Evolutionary conservation across 23 tunicate species (phyloP), one percentile per base, ranked within the genome.

Genomic region (Phallusia fumigata): DNA sequence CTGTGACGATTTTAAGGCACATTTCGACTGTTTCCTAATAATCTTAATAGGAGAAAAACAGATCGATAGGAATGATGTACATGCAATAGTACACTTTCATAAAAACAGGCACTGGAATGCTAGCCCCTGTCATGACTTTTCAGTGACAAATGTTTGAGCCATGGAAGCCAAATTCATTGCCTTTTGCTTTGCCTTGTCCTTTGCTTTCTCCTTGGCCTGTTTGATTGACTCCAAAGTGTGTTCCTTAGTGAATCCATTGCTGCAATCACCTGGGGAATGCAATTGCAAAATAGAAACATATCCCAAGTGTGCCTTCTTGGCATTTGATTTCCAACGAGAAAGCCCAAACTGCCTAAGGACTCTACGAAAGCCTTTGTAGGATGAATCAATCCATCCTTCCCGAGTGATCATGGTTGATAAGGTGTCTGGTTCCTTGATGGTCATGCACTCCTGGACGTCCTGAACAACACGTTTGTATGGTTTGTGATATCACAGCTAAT

Each of bases 371-470:
- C 96, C 96, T 33, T 52, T 79, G 52, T 84, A 53, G 33, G 96
- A 91, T 36, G 96, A 91, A 83, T 91, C 87, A 0, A 83, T 81
- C 96, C 96, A 91, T 13, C 88, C 96, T 83, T 91, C 96, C 45
- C 76, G 87, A 1, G 33, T 26, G 22, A 90, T 45, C 26, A 44
- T 31, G 18, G 96, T 91, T 19, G 76, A 36, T 44, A 33, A 79
- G 31, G 31, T 51, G 36, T 81, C 65, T 0, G 35, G 73, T 16
- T 58, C 69, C 16, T 69, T 76, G 26, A 85, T 85, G 8, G 88
- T 85, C 31, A 79, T 15, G 18, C 83, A 19, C 31, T 85, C 88
- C 32, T 85, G 88, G 0, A 85, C 83, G 26, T 85, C 83, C 81
- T 77, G 32, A 44, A 77, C 31, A 33, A 40, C 12, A 65, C 6